Evolutionary conservation across 2,797 vertebrate genomes (phyloP).

Genomic region (Sebastiscus albofasciatus): DNA sequence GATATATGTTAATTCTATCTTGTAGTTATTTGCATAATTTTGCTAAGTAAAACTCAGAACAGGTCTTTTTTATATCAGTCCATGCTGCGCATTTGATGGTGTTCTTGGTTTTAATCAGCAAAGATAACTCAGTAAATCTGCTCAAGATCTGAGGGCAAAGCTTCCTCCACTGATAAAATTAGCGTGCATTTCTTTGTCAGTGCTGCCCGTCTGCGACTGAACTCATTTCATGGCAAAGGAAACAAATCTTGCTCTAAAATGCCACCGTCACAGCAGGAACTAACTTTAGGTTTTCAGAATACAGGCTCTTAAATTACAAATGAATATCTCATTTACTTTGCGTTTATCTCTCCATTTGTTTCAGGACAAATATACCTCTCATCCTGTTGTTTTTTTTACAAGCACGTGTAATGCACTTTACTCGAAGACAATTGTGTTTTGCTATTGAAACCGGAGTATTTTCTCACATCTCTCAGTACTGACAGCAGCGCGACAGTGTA

Average conservation of each 20-base stretch:
- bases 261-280: slow-evolving; percentile 46
- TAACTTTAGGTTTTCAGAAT: slow-evolving; percentile 61
- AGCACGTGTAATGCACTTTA: slow-evolving; percentile 1
- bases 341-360: background rate
- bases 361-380: slow-evolving; percentile 40
- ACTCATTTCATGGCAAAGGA: slow-evolving; percentile 61
- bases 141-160: slow-evolving; percentile 24
- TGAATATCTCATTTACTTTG: slow-evolving; percentile 30
- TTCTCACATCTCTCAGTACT: slow-evolving; percentile 1
- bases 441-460: background rate
- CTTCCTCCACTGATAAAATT: slow-evolving; percentile 60
- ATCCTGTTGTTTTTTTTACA: slow-evolving; percentile 1
- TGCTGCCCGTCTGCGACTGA: slow-evolving; percentile 55
- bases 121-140: background rate
- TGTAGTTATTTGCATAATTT: background rate
- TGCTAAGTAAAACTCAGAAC: background rate
- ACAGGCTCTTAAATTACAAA: slow-evolving; percentile 53
- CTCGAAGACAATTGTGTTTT: background rate
- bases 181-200: slow-evolving; percentile 58
- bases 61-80: background rate
- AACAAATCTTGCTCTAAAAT: slow-evolving; percentile 66
- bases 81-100: background rate
- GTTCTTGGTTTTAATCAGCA: background rate
- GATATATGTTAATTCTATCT: background rate
- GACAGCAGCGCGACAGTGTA: background rate